phyloP scores from a whole-genome alignment of 2,888 invertebrate genomes.

The Lycia hirtaria region DNA sequence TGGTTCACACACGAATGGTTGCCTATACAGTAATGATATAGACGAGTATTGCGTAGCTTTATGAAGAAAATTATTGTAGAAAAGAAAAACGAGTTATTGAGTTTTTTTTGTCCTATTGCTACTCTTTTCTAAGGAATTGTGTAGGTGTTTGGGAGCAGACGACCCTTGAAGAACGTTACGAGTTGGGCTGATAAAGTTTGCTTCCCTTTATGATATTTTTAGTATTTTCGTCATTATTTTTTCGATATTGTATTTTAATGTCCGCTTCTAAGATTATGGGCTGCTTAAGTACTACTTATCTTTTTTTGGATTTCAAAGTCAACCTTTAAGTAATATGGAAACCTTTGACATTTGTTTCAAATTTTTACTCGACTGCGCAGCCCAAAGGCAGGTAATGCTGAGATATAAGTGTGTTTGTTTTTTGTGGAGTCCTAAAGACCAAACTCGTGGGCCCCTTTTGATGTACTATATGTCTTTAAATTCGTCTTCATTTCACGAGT shows the following conservation, averaged over 20 bases:
- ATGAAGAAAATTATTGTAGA: constrained; percentile 30
- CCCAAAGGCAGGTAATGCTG: too few relatives aligned
- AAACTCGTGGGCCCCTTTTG: too few relatives aligned
- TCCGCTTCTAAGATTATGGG: not conserved
- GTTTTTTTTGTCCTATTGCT: constrained; percentile 23
- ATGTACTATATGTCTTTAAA: too few relatives aligned
- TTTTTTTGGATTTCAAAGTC: too few relatives aligned
- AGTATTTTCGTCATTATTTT: not conserved
- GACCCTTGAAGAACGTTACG: constrained; percentile 2
- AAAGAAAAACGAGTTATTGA: constrained; percentile 30
- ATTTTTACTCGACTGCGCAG: too few relatives aligned
- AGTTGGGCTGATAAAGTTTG: not conserved
- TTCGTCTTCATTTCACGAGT: too few relatives aligned
- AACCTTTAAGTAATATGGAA: too few relatives aligned
- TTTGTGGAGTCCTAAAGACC: too few relatives aligned
- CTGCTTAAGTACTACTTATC: too few relatives aligned
- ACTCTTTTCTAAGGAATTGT: constrained; percentile 9
- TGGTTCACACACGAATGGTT: constrained; percentile 48
- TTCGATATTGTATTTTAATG: not conserved
- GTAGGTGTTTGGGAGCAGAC: constrained; percentile 5
- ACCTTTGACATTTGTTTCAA: too few relatives aligned
- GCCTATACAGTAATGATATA: constrained; percentile 40
- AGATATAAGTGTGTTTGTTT: too few relatives aligned
- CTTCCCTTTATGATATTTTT: not conserved
- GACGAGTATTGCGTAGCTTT: constrained; percentile 26